Evolutionary conservation across 92 coral and sea anemone species (phyloP).

Genomic region (Porites divaricata): DNA sequence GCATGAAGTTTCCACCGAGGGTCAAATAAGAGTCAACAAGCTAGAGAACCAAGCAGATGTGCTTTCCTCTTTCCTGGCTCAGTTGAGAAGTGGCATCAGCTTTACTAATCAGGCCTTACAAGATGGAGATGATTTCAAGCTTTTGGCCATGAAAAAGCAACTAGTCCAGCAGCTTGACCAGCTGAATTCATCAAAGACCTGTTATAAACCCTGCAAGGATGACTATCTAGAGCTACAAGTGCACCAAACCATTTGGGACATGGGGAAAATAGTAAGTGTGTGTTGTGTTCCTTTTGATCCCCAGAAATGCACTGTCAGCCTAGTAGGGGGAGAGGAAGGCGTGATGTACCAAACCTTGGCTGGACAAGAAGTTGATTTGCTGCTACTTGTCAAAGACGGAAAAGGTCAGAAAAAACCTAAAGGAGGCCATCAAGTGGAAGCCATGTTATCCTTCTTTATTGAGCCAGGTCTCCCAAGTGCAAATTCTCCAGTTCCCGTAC

Average conservation of each 20-base stretch:
- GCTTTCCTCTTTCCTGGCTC: conserved; percentile 39
- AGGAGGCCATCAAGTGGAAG: not conserved
- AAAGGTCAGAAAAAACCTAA: not conserved
- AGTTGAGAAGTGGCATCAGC: conserved; percentile 55
- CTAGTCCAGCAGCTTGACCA: conserved; percentile 48
- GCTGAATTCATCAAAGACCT: conserved; percentile 35
- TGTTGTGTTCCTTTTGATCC: not conserved
- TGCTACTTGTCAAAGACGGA: not conserved
- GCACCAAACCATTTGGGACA: conserved; percentile 3
- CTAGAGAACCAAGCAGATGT: conserved; percentile 51
- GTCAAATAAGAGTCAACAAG: conserved; percentile 28
- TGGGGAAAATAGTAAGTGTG: not conserved
- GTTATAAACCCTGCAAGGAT: conserved; percentile 48
- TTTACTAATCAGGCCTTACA: conserved; percentile 49
- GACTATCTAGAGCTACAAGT: conserved; percentile 14
- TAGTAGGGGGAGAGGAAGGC: conserved; percentile 21
- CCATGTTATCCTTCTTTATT: not conserved
- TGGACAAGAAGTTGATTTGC: conserved; percentile 5
- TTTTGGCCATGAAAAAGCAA: conserved; percentile 50
- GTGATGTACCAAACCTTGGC: conserved; percentile 12
- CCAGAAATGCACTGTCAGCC: conserved; percentile 8
- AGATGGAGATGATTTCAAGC: conserved; percentile 46
- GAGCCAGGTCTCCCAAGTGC: not conserved
- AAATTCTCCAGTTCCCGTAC: conserved; percentile 9
- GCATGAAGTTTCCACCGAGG: conserved; percentile 19